A percentile compares a stretch with the other conserved stretches of the same genome.
phyloP scores from a whole-genome alignment of 2,888 invertebrate genomes.

The Scelioninae gen. 1 region DNA sequence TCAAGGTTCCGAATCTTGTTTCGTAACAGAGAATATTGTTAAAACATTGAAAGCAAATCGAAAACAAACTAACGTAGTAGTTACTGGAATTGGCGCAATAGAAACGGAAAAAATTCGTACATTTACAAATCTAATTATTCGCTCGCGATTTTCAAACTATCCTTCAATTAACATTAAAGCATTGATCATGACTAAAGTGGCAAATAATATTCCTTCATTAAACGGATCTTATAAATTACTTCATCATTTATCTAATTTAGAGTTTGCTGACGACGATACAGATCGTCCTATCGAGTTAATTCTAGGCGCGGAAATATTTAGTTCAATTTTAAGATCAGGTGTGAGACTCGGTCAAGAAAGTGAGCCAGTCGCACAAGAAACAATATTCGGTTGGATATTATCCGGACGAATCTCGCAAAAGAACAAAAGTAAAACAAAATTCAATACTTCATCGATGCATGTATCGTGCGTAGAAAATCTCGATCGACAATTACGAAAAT shows the following conservation, averaged over 20 bases:
- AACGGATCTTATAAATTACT: not conserved
- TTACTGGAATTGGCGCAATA: not conserved
- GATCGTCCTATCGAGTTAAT: not conserved
- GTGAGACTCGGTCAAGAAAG: not conserved
- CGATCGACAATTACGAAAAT: not conserved
- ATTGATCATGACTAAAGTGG: not conserved
- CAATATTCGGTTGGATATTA: not conserved
- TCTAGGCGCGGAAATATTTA: slow-evolving; percentile 1
- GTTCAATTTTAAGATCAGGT: not conserved
- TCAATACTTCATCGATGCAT: not conserved
- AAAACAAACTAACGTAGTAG: not conserved
- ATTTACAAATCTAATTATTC: not conserved
- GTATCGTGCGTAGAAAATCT: not conserved
- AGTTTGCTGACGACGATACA: not conserved
- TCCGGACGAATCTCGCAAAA: not conserved
- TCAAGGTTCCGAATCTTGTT: not conserved
- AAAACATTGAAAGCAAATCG: not conserved
- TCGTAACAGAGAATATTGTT: not conserved
- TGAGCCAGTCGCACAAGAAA: not conserved
- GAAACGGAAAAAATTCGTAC: not conserved
- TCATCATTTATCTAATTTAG: not conserved
- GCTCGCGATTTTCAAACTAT: not conserved
- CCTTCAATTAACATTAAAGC: not conserved
- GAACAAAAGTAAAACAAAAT: too few species aligned
- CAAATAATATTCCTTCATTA: not conserved